These are phyloP conservation scores for Pachyramphus minor DNA, from an alignment of 2,113 vertebrate species.

Conservation along the genomic window DNA sequence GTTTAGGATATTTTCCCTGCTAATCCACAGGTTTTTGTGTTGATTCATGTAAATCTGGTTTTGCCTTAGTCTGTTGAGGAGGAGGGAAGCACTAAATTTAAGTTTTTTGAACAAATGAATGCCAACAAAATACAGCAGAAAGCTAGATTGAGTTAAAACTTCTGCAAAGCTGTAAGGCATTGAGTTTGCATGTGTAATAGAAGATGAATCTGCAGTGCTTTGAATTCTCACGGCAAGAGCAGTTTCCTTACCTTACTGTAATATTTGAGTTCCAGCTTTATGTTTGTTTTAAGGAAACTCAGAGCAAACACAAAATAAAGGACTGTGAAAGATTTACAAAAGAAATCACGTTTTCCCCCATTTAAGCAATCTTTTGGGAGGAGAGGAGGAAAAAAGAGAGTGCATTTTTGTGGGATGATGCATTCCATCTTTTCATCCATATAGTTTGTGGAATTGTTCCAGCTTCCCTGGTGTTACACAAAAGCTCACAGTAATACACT, in stretches of 20 bases:
- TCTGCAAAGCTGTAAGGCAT: background rate
- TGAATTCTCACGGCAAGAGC: background rate
- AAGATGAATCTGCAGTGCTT: background rate
- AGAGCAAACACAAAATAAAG: background rate
- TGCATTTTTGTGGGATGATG: conserved; percentile 50
- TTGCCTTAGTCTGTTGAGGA: background rate
- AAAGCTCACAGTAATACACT: conserved; percentile 52
- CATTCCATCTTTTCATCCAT: conserved; percentile 52
- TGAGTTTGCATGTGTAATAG: background rate
- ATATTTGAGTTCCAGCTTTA: conserved; percentile 19
- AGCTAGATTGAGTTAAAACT: background rate
- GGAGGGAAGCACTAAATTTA: background rate
- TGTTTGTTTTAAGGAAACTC: background rate
- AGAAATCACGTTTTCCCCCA: background rate
- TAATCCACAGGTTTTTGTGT: conserved; percentile 8
- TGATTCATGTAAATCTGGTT: background rate
- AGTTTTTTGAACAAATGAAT: background rate
- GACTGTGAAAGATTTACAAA: conserved; percentile 1
- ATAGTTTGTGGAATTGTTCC: conserved; percentile 50
- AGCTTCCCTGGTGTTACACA: conserved; percentile 42
- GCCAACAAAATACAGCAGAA: background rate
- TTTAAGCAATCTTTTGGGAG: background rate
- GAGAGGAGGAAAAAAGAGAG: background rate
- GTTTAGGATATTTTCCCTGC: background rate
- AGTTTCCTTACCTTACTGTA: background rate